These are phyloP conservation scores for Nasonia giraulti DNA, from an alignment of 1,140 invertebrate species.

Conservation along the genomic window DNA sequence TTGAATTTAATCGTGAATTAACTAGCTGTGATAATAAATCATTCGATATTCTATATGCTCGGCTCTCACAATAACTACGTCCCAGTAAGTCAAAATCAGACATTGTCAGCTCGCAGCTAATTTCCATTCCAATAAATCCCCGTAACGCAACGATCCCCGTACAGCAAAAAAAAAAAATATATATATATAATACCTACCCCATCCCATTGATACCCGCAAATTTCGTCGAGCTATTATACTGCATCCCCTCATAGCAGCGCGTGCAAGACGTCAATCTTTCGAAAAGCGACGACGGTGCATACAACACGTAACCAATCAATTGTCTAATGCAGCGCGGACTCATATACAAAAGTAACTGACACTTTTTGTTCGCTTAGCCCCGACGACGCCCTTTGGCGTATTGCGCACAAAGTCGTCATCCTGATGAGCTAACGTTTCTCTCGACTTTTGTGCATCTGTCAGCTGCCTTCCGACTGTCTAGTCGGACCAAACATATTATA, in stretches of 20 bases:
- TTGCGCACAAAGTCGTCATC: slow-evolving; percentile 18
- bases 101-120: neutral
- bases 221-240: neutral
- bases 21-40: no score
- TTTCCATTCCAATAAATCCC: slow-evolving; percentile 1
- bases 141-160: neutral
- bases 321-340: slow-evolving; percentile 1
- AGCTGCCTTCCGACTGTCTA: slow-evolving; percentile 59
- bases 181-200: neutral
- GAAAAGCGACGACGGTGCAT: slow-evolving; percentile 2
- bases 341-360: slow-evolving; percentile 23
- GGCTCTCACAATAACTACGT: no score
- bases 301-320: slow-evolving; percentile 35
- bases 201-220: neutral
- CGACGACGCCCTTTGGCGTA: neutral
- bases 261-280: slow-evolving; percentile 37
- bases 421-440: slow-evolving; percentile 27
- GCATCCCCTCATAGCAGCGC: neutral
- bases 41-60: no score
- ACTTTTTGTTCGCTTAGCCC: neutral
- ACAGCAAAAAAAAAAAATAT: neutral
- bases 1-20: no score
- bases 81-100: neutral
- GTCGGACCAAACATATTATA: neutral
- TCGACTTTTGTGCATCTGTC: slow-evolving; percentile 68